Evolutionary conservation across 2,888 invertebrate genomes (phyloP), one percentile per base, ranked within the genome.

Genomic region (Philereme vetulata): DNA sequence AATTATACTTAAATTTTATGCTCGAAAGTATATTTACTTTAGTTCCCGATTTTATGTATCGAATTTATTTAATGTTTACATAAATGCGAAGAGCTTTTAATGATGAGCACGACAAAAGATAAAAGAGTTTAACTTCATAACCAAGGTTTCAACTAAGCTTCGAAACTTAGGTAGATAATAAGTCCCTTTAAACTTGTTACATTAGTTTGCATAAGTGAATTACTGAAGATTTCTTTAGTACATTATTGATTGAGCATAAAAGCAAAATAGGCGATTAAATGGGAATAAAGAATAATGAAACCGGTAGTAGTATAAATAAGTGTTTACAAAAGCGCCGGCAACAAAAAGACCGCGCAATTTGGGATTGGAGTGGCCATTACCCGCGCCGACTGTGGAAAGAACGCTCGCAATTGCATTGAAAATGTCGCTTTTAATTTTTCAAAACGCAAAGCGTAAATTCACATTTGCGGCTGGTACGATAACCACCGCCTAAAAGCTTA

Each of bases 341-440:
- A 80, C 80, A 85, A 84, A 86, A 82, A 80, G 77, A 73, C 78
- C 75, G 82, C 78, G 80, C 78, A 82, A 84, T 88, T 90, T 83
- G 72, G 82, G 80, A 86, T 85, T 89, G 88, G 82, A 90, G 90
- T 88, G 88, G 90, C 88, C 90, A 90, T 90, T 90, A 90, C 84
- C 80, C 81, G 80, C 82, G 80, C 84, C 80, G 85, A 81, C 87
- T 85, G 84, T 77, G 79, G 78, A 85, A 85, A 86, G 85, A 87
- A 84, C 84, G 83, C 76, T 87, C 77, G 83, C 83, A 86, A 89
- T 88, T 84, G 85, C 89, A 88, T 88, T 86, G 82, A 84, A 86
- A 90, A 86, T 84, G 89, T 86, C 83, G 87, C 86, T 89, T 90
- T 90, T 88, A 88, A 88, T 89, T 90, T 90, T 88, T 87, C 85